A percentile compares a stretch with the other conserved stretches of the same genome.
Evolutionary conservation across 2,113 vertebrate genomes (phyloP).

Genomic region (Rhineura floridana): DNA sequence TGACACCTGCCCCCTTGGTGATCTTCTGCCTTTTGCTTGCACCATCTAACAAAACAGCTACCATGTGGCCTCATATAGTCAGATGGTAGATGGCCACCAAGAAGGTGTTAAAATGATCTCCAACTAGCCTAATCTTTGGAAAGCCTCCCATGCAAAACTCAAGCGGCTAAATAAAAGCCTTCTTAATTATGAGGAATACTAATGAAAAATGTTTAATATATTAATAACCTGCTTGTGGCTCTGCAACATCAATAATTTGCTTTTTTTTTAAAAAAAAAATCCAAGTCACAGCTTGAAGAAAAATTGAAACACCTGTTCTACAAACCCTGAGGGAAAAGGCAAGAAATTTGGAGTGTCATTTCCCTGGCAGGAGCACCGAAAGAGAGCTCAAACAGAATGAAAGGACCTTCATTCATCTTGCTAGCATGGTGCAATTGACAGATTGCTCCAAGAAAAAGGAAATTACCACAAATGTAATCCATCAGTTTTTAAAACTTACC

Average conservation of each 20-base stretch:
- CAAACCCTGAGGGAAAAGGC: slow-evolving; percentile 23
- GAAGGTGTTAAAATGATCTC: too few relatives aligned
- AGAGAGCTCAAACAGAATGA: slow-evolving; percentile 41
- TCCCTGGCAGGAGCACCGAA: slow-evolving; percentile 22
- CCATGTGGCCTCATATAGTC: too few relatives aligned
- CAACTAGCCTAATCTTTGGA: too few relatives aligned
- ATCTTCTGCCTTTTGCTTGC: too few relatives aligned
- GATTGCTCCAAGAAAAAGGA: slow-evolving; percentile 35
- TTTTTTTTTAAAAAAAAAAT: slow-evolving; percentile 14
- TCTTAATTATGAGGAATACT: not conserved
- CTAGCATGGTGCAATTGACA: slow-evolving; percentile 18
- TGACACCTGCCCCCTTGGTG: too few relatives aligned
- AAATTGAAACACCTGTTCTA: slow-evolving; percentile 49
- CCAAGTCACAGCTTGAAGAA: slow-evolving; percentile 51
- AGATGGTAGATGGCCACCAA: too few relatives aligned
- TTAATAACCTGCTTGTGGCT: slow-evolving; percentile 36
- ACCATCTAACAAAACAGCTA: too few relatives aligned
- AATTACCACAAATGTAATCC: slow-evolving; percentile 13
- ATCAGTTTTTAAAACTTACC: slow-evolving; percentile 8
- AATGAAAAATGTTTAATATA: slow-evolving; percentile 30
- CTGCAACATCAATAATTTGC: not conserved
- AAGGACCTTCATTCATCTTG: slow-evolving; percentile 23
- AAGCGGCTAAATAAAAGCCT: not conserved
- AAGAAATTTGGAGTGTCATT: slow-evolving; percentile 42
- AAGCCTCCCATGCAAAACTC: too few relatives aligned